Percentiles rank a stretch among this genome's conserved stretches.
Conservation (phyloP, 2,113 vertebrate genomes). For the Opisthocomus hoazin region DNA sequence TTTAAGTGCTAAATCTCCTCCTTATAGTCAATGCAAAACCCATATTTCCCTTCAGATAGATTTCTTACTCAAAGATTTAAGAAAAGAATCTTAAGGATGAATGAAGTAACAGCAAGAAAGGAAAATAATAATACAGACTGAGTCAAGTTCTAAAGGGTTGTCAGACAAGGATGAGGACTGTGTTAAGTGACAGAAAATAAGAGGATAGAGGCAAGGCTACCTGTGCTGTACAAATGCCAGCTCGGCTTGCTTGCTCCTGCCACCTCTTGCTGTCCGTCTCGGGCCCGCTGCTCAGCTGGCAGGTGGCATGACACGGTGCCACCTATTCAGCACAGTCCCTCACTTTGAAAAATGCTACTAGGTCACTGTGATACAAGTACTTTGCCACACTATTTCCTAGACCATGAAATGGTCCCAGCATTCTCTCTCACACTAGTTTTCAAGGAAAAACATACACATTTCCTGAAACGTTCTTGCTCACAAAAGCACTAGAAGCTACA, state of each 20-base stretch:
- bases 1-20: not conserved
- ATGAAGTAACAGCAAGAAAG: not conserved
- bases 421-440: not conserved
- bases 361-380: not conserved
- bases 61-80: not conserved
- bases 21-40: not conserved
- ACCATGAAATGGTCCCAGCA: not conserved
- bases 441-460: not conserved
- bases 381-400: not conserved
- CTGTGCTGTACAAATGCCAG: not conserved
- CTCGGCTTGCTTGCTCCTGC: not conserved
- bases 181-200: not conserved
- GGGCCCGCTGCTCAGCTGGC: no score
- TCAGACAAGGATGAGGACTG: not conserved
- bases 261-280: not conserved
- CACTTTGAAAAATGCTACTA: not conserved
- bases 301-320: fast-evolving
- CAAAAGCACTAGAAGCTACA: not conserved
- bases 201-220: not conserved
- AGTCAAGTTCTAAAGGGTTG: not conserved
- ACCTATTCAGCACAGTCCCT: not conserved
- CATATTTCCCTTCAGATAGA: not conserved
- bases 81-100: not conserved
- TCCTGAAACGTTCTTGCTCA: not conserved
- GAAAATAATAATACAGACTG: not conserved